Evolutionary conservation across 2,888 invertebrate genomes (phyloP).

Genomic region (Chesias legatella): DNA sequence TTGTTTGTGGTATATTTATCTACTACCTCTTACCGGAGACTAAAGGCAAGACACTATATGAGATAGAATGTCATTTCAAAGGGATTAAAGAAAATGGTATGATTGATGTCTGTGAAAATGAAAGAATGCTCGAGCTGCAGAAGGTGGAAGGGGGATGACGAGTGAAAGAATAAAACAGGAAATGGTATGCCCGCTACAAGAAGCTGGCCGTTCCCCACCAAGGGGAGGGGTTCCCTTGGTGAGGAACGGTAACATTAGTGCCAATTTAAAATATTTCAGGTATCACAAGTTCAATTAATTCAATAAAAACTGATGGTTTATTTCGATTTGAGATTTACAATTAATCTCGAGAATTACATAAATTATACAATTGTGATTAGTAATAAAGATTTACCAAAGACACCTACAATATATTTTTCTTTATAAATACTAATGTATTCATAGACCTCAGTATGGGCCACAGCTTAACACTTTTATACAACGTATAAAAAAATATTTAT

Average conservation of each 20-base stretch:
- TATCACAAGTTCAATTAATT: too few relatives aligned
- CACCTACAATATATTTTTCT: not conserved
- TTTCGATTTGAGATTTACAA: conserved; percentile 12
- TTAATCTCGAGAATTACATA: too few relatives aligned
- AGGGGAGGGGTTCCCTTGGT: too few relatives aligned
- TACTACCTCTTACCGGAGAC: conserved; percentile 84
- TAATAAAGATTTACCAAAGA: conserved; percentile 1
- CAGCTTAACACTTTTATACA: conserved; percentile 22
- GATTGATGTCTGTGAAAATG: conserved; percentile 44
- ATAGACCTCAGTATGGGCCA: conserved; percentile 28
- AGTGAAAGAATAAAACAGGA: conserved; percentile 34
- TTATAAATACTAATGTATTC: not conserved
- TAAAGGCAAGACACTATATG: conserved; percentile 83
- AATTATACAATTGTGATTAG: too few relatives aligned
- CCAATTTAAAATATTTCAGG: not conserved
- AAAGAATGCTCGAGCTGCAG: conserved; percentile 61
- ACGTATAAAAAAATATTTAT: conserved; percentile 22
- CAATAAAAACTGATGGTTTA: too few relatives aligned
- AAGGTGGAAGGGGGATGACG: conserved; percentile 65
- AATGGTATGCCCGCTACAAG: conserved; percentile 47
- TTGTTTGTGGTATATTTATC: conserved; percentile 79
- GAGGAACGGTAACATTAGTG: conserved; percentile 29
- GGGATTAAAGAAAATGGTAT: conserved; percentile 38
- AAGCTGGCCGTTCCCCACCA: conserved; percentile 45
- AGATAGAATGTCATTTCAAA: conserved; percentile 82